Evolutionary conservation across 2,888 invertebrate species (phyloP), one percentile per base, ranked within the genome.

Genomic region (Galerucella pusilla): DNA sequence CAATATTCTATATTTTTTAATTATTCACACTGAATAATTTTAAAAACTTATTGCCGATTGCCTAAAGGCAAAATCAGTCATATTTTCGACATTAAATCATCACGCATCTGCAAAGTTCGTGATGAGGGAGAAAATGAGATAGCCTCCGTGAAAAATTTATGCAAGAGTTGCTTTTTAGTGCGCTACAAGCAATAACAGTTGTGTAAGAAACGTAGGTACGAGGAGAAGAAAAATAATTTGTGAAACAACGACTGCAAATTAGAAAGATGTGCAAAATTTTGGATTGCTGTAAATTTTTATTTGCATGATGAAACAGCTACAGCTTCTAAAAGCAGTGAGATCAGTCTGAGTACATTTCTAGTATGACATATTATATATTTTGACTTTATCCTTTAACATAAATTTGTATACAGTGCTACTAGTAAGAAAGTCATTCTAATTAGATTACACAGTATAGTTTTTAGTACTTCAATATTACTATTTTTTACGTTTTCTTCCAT

Each of bases 31-130:
- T 57, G 57, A 57, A 16, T 64, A 64, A 64, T 64, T 65, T 46
- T 3, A n/a, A 25, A 16, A 59, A 68, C 67, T 60, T 25, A 68
- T 77, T 66, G 60, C 16, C 68, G 25, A 28, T 61, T 14, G 11
- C 57, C 35, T 67, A 73, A 45, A 64, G 49, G 63, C 46, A 63
- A 49, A 20, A 70, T 77, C 75, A 74, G 67, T 74, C 66, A 71
- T 75, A 74, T 68, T 71, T 76, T 66, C 73, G 73, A 76, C 75
- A 76, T 70, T 70, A 73, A 75, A 61, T 28, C 68, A 68, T 75
- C 69, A 65, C 70, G 77, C 68, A 73, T 75, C 61, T 74, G 64
- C 65, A 76, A 69, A 61, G 71, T 66, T 78, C 76, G 78, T 78
- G 76, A 77, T 71, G 64, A 63, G 12, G 57, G 28, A 64, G 71